Base-by-base conservation (phyloP, 2,888 invertebrate genomes). In the Cataglyphis rosenhaueri region DNA sequence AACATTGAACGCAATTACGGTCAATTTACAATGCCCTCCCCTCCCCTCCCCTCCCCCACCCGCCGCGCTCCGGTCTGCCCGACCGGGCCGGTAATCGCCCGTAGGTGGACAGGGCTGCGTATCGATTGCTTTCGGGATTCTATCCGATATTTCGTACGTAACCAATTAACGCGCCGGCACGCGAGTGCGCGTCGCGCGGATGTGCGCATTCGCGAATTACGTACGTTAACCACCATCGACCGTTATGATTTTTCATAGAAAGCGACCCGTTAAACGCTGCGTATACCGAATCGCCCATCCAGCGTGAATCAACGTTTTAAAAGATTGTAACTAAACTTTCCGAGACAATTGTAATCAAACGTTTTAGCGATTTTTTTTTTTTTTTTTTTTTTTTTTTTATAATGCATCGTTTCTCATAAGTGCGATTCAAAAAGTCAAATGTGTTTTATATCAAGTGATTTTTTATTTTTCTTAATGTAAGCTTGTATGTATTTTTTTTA, bases 1-100 rank as follows among this genome's bases (percentile, higher is more conserved):
- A 92, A 93, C 94, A 94, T 92, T 93, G 93, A 94, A 91, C 91
- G 91, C 92, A 94, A 94, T 94, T 94, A 93, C 93, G 93, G 92
- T 91, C 93, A 94, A 93, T 94, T 93, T 92, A 89, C 90, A 91
- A 91, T 90, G 91, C 89, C 84, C 82, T 32, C 85, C 68, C 70
- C 78, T 86, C 76, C 82, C 82, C 83, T 65, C 55, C 21, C 29
- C 64, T 66, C 65, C 44, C 35, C n/a, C 65, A 38, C 35, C n/a
- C 25, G 25, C 25, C 70, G 52, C 9, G 55, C 32, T 38, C 25
- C 25, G 25, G 41, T 52, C 62, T 55, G 38, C 38, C 38, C 44
- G 25, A 32, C 18, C 78, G 66, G 48, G 15, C 74, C 66, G 74
- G 82, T 83, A 90, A 85, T 71, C 88, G 84, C 38, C 78, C 78